phyloP scores from a whole-genome alignment of 2,797 vertebrate species.

The Oreonectes daqikongensis region DNA sequence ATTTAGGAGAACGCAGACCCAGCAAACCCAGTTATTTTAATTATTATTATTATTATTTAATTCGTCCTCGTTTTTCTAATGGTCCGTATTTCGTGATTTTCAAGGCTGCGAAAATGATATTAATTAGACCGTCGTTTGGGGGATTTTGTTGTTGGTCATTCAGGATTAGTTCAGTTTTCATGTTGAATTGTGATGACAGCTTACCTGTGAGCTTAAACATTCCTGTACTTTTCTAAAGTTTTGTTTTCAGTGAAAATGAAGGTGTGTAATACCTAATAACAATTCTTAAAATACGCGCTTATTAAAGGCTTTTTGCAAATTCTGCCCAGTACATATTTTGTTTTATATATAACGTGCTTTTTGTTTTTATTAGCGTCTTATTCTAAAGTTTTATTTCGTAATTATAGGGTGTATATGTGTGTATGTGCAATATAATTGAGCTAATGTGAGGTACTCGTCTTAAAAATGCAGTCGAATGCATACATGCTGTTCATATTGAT shows the following conservation, averaged over 20 bases:
- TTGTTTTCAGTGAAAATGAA: neutral
- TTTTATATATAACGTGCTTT: too few species aligned
- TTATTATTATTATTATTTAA: slow-evolving; percentile 4
- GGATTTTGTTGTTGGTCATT: slow-evolving; percentile 9
- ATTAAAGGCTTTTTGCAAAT: slow-evolving; percentile 1
- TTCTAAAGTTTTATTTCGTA: slow-evolving; percentile 9
- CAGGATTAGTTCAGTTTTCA: neutral
- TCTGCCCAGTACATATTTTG: neutral
- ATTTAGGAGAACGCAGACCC: slow-evolving; percentile 54
- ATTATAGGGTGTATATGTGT: neutral
- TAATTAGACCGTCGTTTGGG: neutral
- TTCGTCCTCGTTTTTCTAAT: slow-evolving; percentile 12
- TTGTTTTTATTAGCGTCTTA: neutral
- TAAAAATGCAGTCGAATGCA: neutral
- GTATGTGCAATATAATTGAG: neutral
- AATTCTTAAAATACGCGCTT: neutral
- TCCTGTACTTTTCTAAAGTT: neutral
- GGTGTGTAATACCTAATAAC: slow-evolving; percentile 1
- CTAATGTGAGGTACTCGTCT: neutral
- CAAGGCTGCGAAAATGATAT: neutral
- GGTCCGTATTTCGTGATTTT: neutral
- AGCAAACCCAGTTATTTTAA: neutral
- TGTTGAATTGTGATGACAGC: neutral
- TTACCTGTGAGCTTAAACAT: neutral
- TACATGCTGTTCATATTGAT: neutral